These are phyloP conservation scores for Boleophthalmus pectinirostris DNA, from an alignment of 2,113 vertebrate species.

Conservation along the genomic window DNA sequence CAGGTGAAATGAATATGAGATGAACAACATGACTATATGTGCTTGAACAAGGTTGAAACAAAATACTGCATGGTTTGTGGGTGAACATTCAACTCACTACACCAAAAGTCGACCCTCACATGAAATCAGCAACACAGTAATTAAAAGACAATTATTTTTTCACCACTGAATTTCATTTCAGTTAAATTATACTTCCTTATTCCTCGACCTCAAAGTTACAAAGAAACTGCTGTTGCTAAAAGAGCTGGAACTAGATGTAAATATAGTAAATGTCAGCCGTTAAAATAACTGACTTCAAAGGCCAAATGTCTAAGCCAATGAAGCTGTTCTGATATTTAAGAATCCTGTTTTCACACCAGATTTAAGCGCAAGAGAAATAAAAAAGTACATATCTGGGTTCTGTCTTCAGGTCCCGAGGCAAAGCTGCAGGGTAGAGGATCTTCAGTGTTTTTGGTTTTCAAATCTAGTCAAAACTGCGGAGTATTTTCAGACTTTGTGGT, in stretches of 20 bases:
- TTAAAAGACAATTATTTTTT: too few species aligned
- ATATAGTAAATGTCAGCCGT: neutral
- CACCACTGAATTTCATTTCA: too few species aligned
- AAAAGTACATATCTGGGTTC: neutral
- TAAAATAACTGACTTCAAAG: slow-evolving; percentile 4
- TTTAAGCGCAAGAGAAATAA: neutral
- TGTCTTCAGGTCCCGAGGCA: neutral
- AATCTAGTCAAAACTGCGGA: neutral
- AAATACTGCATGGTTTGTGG: too few species aligned
- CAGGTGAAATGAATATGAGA: too few species aligned
- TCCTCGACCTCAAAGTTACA: too few species aligned
- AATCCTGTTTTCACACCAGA: neutral
- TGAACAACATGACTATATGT: too few species aligned
- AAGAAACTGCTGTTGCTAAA: neutral
- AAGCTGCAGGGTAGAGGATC: slow-evolving; percentile 8
- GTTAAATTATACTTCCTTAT: too few species aligned
- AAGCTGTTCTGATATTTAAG: neutral
- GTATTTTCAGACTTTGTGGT: neutral
- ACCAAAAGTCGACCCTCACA: too few species aligned
- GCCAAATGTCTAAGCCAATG: neutral
- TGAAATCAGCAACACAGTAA: too few species aligned
- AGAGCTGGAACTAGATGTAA: neutral
- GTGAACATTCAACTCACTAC: too few species aligned
- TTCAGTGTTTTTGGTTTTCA: neutral
- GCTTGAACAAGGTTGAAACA: too few species aligned